Base-by-base conservation (phyloP, 2,113 vertebrate genomes). In the Bothrops jararaca region DNA sequence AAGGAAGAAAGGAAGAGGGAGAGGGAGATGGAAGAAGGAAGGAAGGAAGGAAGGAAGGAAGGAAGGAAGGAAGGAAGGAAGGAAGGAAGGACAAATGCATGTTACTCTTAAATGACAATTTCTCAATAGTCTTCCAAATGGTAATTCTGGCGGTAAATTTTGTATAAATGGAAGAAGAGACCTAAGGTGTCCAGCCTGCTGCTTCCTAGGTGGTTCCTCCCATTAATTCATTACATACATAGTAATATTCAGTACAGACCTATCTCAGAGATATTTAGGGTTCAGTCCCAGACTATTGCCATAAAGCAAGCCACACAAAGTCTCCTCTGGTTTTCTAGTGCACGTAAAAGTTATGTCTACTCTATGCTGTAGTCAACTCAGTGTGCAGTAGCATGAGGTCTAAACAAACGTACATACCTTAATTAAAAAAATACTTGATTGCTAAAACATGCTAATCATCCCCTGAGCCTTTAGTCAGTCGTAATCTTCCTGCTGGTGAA, bases 141-240 rank as follows among this genome's bases (percentile, higher is more conserved):
- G 15, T 18, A 34, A 34, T 74, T 74, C 12, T 69, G 64, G 64
- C 0, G 15, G n/a, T 74, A 20, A 34, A 34, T 74, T 74, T 74
- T 34, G 64, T 34, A 34, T 15, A 15, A 74, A 74, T 18, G 34
- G n/a, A 34, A n/a, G 2, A 64, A 18, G 13, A 54, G 53, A 54
- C 60, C 4, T 13, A 10, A 3, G 3, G 11, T 64, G 1, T n/a
- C 1, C 3, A 26, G 1, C 1, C 10, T 26, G 9, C 10, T 64
- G 10, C 60, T 26, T 64, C n/a, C n/a, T 34, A 3, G 5, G n/a
- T 39, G n/a, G n/a, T 8, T 74, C n/a, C n/a, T 74, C 20, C 15
- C 39, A 74, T 74, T 18, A 39, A 74, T 39, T 39, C 2, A 74
- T 74, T 74, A 18, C n/a, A 20, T 39, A 39, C 69, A 39, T 20